Percentiles rank a stretch among this genome's conserved stretches.
Evolutionary conservation across 2,113 vertebrate species (phyloP).

Genomic region (Charina bottae): DNA sequence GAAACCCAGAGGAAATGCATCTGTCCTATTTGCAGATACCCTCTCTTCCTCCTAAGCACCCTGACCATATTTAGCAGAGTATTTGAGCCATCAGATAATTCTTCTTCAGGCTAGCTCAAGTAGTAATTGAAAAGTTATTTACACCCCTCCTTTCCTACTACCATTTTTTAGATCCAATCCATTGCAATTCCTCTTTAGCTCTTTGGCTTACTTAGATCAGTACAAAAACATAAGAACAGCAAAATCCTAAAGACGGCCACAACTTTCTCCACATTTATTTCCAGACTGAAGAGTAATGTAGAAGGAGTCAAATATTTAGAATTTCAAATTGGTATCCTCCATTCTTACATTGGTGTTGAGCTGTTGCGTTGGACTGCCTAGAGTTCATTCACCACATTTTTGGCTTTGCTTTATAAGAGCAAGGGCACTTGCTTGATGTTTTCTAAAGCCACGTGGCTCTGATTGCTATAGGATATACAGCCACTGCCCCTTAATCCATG

Average conservation of each 20-base stretch:
- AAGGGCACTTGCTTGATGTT: not conserved
- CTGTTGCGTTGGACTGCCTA: not conserved
- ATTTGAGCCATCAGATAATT: not conserved
- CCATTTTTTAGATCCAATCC: not conserved
- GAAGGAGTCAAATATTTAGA: not conserved
- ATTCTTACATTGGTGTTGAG: not conserved
- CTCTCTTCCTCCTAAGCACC: not conserved
- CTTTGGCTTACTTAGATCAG: not conserved
- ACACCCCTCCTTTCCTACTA: not conserved
- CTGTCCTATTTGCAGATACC: not conserved
- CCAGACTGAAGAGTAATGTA: not conserved
- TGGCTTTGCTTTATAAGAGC: not conserved
- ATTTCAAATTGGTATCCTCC: not conserved
- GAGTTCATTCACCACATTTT: not conserved
- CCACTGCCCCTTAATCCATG: conserved; percentile 20
- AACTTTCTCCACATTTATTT: not conserved
- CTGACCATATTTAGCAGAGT: not conserved
- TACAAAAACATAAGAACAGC: not conserved
- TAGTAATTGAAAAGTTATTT: not conserved
- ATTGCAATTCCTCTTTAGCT: not conserved
- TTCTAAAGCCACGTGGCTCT: conserved; percentile 27
- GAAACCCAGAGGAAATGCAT: not conserved
- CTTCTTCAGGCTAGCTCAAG: not conserved
- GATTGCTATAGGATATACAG: conserved; percentile 8
- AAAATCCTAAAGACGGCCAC: not conserved